A percentile compares a stretch with the other conserved stretches of the same genome.
These are phyloP conservation scores for Drosophila pseudoobscura DNA, from an alignment of 1,140 invertebrate genomes.

Conservation along the genomic window DNA sequence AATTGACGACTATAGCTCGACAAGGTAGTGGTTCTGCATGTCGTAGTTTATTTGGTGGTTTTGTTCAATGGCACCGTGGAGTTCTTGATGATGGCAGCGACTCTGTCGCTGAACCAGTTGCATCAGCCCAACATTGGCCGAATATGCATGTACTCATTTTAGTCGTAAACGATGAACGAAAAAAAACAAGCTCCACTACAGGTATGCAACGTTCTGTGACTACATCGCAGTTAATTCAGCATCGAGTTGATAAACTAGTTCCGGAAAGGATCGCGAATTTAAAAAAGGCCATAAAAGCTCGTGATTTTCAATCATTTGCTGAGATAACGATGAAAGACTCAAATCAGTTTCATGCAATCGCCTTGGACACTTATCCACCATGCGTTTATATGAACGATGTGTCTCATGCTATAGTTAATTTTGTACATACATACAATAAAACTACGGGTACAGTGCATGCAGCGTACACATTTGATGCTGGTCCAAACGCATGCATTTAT, in stretches of 20 bases:
- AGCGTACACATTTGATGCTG: constrained; percentile 99
- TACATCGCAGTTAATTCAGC: constrained; percentile 93
- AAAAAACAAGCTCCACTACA: constrained; percentile 93
- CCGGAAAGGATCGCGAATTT: constrained; percentile 86
- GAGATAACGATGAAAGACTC: constrained; percentile 98
- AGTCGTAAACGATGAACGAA: constrained; percentile 94
- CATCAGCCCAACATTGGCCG: constrained; percentile 92
- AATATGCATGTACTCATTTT: constrained; percentile 95
- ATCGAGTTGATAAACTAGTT: constrained; percentile 89
- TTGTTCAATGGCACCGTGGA: constrained; percentile 94
- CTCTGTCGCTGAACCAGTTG: constrained; percentile 92
- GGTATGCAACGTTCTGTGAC: constrained; percentile 94
- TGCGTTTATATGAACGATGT: constrained; percentile 95
- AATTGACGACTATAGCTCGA: constrained; percentile 93
- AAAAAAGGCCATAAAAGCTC: constrained; percentile 88
- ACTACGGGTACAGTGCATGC: constrained; percentile 86
- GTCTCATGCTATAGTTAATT: constrained; percentile 90
- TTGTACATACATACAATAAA: constrained; percentile 94
- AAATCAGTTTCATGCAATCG: constrained; percentile 98
- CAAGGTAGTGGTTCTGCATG: constrained; percentile 98
- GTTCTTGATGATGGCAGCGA: constrained; percentile 88
- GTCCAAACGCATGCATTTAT: constrained; percentile 97
- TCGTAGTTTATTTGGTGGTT: constrained; percentile 96
- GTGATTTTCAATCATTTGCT: constrained; percentile 94
- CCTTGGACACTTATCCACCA: constrained; percentile 97